Evolutionary conservation across 2,888 invertebrate species (phyloP).

Genomic region (Erannis defoliaria): DNA sequence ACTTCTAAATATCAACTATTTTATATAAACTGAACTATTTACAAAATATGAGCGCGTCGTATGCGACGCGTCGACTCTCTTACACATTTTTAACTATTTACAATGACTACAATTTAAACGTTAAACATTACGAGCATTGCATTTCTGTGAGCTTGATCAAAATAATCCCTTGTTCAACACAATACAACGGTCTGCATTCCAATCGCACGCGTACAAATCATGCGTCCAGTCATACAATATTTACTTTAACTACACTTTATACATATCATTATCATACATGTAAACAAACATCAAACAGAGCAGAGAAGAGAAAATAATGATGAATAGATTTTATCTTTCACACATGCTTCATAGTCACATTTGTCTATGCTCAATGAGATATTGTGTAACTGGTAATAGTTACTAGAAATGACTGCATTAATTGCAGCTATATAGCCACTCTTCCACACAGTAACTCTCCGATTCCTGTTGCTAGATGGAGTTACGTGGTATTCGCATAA

Average conservation of each 20-base stretch:
- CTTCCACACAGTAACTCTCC: no score
- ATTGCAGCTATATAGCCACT: no score
- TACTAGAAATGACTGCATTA: no score
- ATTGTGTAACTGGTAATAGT: no score
- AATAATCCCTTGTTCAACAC: slow-evolving; percentile 78
- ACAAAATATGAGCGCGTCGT: slow-evolving; percentile 79
- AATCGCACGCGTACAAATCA: slow-evolving; percentile 52
- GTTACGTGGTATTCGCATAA: no score
- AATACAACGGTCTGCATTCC: slow-evolving; percentile 57
- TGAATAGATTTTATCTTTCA: neutral
- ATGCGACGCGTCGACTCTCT: slow-evolving; percentile 71
- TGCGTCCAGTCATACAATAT: slow-evolving; percentile 59
- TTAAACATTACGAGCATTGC: slow-evolving; percentile 81
- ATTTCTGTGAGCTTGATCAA: slow-evolving; percentile 82
- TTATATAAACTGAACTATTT: slow-evolving; percentile 82
- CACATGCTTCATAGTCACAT: neutral
- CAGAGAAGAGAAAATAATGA: neutral
- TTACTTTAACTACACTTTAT: slow-evolving; percentile 44
- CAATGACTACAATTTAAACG: slow-evolving; percentile 82
- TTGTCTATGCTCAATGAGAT: neutral
- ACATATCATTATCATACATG: slow-evolving; percentile 44
- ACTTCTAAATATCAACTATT: slow-evolving; percentile 78
- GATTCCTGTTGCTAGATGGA: no score
- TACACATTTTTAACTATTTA: slow-evolving; percentile 82
- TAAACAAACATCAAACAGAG: slow-evolving; percentile 17